Conservation (phyloP, 2,888 invertebrate genomes). For the Cylindroiulus punctatus region DNA sequence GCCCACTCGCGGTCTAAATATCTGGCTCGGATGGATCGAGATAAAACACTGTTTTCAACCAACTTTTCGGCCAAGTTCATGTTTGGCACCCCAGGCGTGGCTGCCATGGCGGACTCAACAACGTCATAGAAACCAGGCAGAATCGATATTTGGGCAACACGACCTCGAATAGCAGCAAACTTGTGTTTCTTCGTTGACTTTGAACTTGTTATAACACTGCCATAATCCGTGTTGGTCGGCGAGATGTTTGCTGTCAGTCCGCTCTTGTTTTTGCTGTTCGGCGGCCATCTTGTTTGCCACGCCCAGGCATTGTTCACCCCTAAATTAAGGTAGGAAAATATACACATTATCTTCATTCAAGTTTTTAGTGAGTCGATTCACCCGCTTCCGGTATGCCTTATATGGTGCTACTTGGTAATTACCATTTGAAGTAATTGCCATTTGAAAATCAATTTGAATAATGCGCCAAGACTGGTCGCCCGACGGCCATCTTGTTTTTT, state of each 20-base stretch:
- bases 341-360: not conserved
- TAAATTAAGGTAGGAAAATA: not conserved
- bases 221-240: not conserved
- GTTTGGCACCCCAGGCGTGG: not conserved
- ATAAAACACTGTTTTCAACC: not conserved
- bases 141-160: not conserved
- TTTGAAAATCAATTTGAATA: not conserved
- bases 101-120: not conserved
- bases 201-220: not conserved
- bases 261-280: not conserved
- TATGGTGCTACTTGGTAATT: not conserved
- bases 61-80: not conserved
- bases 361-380: not conserved
- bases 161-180: not conserved
- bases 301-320: not conserved
- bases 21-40: not conserved
- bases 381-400: not conserved
- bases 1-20: not conserved
- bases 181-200: conserved; percentile 34
- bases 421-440: too few relatives aligned
- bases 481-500: not conserved
- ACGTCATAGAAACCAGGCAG: not conserved
- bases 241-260: not conserved
- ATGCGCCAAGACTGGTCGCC: not conserved
- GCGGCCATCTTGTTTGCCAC: not conserved